phyloP scores from a whole-genome alignment of 2,797 vertebrate genomes.

The Bucorvus abyssinicus region DNA sequence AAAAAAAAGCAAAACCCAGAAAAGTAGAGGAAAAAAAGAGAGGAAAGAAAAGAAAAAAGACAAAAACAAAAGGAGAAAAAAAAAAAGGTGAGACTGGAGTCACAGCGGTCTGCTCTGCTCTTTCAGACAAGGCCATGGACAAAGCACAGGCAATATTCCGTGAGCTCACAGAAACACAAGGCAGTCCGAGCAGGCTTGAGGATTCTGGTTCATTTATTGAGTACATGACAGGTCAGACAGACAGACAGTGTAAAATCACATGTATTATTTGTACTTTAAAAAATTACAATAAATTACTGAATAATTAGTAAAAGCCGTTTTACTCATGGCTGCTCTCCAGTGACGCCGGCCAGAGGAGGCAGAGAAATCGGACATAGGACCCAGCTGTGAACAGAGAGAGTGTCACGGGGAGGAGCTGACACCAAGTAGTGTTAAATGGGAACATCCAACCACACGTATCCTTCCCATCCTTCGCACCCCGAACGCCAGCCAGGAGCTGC shows the following conservation, averaged over 20 bases:
- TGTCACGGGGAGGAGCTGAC: background rate
- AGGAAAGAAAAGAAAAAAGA: rapidly evolving
- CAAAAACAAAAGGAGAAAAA: too few species aligned
- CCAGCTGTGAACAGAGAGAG: conserved; percentile 20
- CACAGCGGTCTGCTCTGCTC: background rate
- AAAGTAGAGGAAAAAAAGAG: too few species aligned
- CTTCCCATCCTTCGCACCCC: background rate
- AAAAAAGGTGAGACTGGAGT: too few species aligned
- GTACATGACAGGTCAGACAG: conserved; percentile 58
- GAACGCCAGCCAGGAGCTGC: background rate
- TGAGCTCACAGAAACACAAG: background rate
- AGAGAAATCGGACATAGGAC: conserved; percentile 1
- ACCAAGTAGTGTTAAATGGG: conserved; percentile 39
- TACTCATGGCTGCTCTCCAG: conserved; percentile 39
- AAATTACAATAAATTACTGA: conserved; percentile 71
- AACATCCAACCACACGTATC: background rate
- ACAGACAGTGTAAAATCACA: conserved; percentile 71
- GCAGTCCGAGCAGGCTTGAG: background rate
- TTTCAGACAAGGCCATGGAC: rapidly evolving
- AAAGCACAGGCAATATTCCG: background rate
- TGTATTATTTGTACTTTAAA: conserved; percentile 58
- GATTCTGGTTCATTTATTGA: conserved; percentile 70
- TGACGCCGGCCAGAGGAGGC: conserved; percentile 12
- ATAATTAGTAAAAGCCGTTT: conserved; percentile 67
- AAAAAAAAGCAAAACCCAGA: too few species aligned